These are phyloP conservation scores for Epiblema foenella DNA, from an alignment of 2,888 invertebrate species.

Conservation along the genomic window DNA sequence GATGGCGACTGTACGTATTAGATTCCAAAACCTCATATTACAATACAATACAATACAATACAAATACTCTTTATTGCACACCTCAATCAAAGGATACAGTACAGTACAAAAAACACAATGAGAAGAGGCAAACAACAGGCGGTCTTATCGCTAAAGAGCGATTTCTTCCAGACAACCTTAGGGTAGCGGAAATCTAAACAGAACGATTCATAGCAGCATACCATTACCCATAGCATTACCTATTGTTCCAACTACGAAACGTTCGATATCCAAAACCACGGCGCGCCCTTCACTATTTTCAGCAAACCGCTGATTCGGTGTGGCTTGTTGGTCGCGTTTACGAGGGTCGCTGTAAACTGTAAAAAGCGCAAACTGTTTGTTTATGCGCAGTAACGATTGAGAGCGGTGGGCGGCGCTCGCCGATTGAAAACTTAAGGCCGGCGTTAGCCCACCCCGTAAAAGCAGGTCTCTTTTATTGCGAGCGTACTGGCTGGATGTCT, in stretches of 20 bases:
- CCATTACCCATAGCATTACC: no score
- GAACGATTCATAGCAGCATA: no score
- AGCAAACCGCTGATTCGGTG: constrained; percentile 76
- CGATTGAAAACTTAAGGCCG: constrained; percentile 56
- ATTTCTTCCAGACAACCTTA: no score
- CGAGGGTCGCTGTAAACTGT: constrained; percentile 80
- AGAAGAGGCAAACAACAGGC: no score
- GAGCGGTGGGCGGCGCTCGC: constrained; percentile 59
- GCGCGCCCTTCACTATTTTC: constrained; percentile 54
- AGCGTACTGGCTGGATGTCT: constrained; percentile 45
- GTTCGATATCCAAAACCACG: constrained; percentile 28
- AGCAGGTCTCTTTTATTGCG: constrained; percentile 69
- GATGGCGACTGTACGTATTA: no score
- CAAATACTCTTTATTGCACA: no score
- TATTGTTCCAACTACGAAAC: neutral
- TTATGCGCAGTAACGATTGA: constrained; percentile 71
- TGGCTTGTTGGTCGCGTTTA: constrained; percentile 76
- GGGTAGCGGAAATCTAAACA: no score
- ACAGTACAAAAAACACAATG: no score
- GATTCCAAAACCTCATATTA: no score
- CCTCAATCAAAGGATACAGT: no score
- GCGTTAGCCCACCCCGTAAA: constrained; percentile 61
- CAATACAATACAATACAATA: no score
- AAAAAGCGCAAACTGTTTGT: constrained; percentile 82
- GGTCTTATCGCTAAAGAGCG: no score